phyloP scores from a whole-genome alignment of 2,888 invertebrate species.

The Adelognathus sp. region DNA sequence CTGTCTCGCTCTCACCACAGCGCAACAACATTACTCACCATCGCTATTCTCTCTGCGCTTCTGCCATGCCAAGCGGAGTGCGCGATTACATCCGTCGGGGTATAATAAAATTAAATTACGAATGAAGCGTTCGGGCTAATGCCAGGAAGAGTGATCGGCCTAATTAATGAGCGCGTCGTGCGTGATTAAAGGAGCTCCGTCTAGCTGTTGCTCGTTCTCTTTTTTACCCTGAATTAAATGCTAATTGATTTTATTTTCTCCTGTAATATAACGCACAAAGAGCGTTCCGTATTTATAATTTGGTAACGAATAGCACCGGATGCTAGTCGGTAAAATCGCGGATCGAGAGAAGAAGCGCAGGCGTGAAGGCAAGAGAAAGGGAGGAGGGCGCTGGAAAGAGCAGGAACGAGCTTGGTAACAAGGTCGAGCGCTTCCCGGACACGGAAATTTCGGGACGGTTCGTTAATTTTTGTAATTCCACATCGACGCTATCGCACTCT shows the following conservation, averaged over 20 bases:
- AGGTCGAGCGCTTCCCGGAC: slow-evolving; percentile 59
- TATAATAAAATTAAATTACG: slow-evolving; percentile 54
- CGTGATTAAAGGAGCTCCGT: slow-evolving; percentile 48
- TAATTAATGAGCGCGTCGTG: slow-evolving; percentile 56
- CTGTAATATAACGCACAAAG: slow-evolving; percentile 45
- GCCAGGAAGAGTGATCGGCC: slow-evolving; percentile 43
- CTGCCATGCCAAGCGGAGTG: slow-evolving; percentile 4
- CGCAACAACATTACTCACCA: not conserved
- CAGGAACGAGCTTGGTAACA: slow-evolving; percentile 45
- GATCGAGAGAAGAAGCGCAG: slow-evolving; percentile 36
- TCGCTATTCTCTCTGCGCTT: slow-evolving; percentile 1
- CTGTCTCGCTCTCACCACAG: not conserved
- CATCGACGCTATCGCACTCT: slow-evolving; percentile 55
- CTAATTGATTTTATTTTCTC: slow-evolving; percentile 42
- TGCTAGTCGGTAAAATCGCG: slow-evolving; percentile 30
- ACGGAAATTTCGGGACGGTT: slow-evolving; percentile 63
- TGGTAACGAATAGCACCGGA: slow-evolving; percentile 38
- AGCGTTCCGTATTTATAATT: slow-evolving; percentile 52
- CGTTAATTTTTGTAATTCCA: slow-evolving; percentile 58
- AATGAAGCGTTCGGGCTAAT: slow-evolving; percentile 40
- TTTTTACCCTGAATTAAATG: slow-evolving; percentile 47
- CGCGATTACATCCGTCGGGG: slow-evolving; percentile 38
- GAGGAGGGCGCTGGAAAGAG: not conserved
- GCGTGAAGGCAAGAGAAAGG: slow-evolving; percentile 11
- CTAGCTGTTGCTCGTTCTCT: slow-evolving; percentile 8